Evolutionary conservation across 2,888 invertebrate genomes (phyloP), one percentile per base, ranked within the genome.

Genomic region (Uropetala carovei): DNA sequence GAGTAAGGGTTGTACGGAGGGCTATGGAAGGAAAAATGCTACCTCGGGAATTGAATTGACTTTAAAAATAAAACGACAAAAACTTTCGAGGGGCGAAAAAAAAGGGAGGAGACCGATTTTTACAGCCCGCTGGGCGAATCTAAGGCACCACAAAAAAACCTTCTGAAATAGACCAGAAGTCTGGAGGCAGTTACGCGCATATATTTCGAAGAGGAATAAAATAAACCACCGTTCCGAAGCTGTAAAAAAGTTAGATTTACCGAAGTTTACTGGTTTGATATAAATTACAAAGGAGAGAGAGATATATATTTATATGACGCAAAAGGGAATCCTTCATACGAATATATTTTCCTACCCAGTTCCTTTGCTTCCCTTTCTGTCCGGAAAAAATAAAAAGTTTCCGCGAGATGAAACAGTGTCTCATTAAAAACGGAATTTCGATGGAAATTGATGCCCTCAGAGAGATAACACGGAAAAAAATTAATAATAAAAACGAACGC

Each of bases 111-210:
- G n/a, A 0, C n/a, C 18, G 43, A 8, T 83, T 83, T 64, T 83
- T 83, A 14, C 56, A 57, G 56, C 56, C 43, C n/a, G 11, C 56
- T 56, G 56, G 57, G 9, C 0, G 56, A 83, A 56, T 5, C 9
- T 9, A 56, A 83, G 56, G 82, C 82, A 43, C 43, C 43, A n/a
- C n/a, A 43, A 43, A 43, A 43, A 43, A 43, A 43, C 5, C 43
- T 83, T 83, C 57, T 83, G 18, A 83, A 83, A 83, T 43, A 83
- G 56, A 83, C 9, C 83, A 83, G 57, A 83, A 83, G 56, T 83
- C 83, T 83, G 83, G 83, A 57, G 56, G 83, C 18, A 18, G 56
- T 83, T 83, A 83, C 7, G 16, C 0, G 56, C 57, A 57, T 30
- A 83, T 43, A 56, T 83, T 56, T 83, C n/a, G 9, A 83, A 18